These are phyloP conservation scores for Syrrhaptes paradoxus DNA, from an alignment of 2,113 vertebrate species.

Conservation along the genomic window DNA sequence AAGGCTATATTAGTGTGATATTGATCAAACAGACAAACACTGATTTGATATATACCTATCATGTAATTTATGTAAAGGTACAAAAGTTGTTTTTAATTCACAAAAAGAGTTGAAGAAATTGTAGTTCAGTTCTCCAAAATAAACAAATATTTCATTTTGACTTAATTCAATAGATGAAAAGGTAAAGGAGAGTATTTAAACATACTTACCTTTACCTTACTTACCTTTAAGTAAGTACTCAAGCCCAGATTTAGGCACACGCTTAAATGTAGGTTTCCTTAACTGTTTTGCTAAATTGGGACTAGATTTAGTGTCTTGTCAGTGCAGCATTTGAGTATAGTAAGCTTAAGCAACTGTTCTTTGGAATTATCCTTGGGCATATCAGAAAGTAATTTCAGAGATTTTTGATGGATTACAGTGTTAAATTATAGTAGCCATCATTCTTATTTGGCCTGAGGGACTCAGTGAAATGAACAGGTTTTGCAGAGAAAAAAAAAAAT, in stretches of 20 bases:
- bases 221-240: neutral
- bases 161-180: neutral
- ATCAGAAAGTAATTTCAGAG: slow-evolving; percentile 38
- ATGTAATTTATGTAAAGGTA: neutral
- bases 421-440: neutral
- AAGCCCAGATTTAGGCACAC: neutral
- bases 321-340: neutral
- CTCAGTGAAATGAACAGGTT: neutral
- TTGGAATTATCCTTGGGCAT: slow-evolving; percentile 8
- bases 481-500: neutral
- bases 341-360: slow-evolving; percentile 25
- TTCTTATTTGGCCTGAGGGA: neutral
- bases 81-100: neutral
- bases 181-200: neutral
- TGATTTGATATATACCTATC: neutral
- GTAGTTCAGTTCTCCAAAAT: neutral
- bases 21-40: neutral
- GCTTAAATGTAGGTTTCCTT: neutral
- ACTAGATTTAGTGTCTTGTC: slow-evolving; percentile 31
- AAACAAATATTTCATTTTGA: neutral
- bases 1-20: neutral
- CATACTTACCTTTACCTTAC: neutral
- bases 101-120: neutral
- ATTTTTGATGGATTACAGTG: slow-evolving; percentile 32
- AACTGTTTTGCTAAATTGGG: slow-evolving; percentile 19